A percentile compares a stretch with the other conserved stretches of the same genome.
Conservation (phyloP, 2,113 vertebrate genomes). For the Bostrychus sinensis region DNA sequence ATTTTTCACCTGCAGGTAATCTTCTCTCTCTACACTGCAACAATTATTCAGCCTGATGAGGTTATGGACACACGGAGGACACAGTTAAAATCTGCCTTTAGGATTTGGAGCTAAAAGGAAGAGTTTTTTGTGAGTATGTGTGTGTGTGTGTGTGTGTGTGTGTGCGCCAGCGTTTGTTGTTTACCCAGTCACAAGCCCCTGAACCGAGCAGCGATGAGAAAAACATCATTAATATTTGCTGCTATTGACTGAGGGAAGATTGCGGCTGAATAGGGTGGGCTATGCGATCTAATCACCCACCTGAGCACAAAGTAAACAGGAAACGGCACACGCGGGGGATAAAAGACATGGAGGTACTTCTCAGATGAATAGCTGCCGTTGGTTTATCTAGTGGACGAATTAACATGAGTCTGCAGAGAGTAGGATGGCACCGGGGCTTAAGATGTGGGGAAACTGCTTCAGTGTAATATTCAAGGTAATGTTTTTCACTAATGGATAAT, state of each 20-base stretch:
- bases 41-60: conserved; percentile 69
- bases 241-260: conserved; percentile 43
- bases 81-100: conserved; percentile 32
- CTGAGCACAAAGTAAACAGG: conserved; percentile 41
- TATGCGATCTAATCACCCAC: conserved; percentile 32
- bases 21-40: conserved; percentile 36
- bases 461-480: conserved; percentile 2
- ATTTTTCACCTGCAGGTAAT: conserved; percentile 64
- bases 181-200: conserved; percentile 35
- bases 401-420: conserved; percentile 1
- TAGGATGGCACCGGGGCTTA: neutral
- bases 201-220: conserved; percentile 31
- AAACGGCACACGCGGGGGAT: conserved; percentile 13
- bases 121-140: conserved; percentile 18
- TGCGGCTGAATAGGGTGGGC: conserved; percentile 33
- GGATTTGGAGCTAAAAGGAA: conserved; percentile 28
- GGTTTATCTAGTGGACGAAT: conserved; percentile 14
- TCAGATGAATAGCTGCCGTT: conserved; percentile 10
- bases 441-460: conserved; percentile 10
- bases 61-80: conserved; percentile 62
- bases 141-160: conserved; percentile 9
- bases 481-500: conserved; percentile 1
- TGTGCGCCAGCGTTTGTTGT: conserved; percentile 30
- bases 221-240: conserved; percentile 59
- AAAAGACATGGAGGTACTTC: conserved; percentile 16